Evolutionary conservation across 2,113 vertebrate species (phyloP).

Genomic region (Onychorhynchus coronatus): DNA sequence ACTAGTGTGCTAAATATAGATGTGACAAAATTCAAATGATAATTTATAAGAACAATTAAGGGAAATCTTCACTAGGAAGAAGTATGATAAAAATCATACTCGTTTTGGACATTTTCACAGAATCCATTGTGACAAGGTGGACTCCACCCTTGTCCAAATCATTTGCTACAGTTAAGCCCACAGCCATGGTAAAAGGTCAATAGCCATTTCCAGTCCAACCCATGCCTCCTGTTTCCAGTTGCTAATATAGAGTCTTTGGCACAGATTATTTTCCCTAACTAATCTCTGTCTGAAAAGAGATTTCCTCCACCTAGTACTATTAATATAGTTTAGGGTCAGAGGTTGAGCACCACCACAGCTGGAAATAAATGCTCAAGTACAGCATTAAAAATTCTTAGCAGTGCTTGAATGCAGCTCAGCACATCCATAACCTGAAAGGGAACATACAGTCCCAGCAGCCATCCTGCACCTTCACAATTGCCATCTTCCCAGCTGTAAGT

Average conservation of each 20-base stretch:
- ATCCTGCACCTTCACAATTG: rapidly evolving
- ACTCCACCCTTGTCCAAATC: background rate
- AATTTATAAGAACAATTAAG: background rate
- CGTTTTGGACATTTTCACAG: background rate
- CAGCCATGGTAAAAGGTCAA: background rate
- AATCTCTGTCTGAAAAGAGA: background rate
- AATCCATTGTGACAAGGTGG: background rate
- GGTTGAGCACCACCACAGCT: background rate
- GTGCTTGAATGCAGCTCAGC: background rate
- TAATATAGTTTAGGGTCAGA: background rate
- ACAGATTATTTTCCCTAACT: background rate
- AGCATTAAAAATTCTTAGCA: background rate
- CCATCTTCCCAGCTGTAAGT: background rate
- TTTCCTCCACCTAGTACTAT: background rate
- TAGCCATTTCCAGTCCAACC: background rate
- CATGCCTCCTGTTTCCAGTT: background rate
- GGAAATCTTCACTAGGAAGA: background rate
- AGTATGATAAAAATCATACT: background rate
- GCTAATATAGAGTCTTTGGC: background rate
- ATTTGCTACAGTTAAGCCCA: background rate
- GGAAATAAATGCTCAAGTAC: background rate
- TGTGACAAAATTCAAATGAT: background rate
- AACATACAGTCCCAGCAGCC: background rate
- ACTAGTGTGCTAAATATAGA: background rate
- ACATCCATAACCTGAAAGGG: background rate